A percentile compares a stretch with the other conserved stretches of the same genome.
Evolutionary conservation across 53 echinoderm and acorn worm genomes (phyloP).

Genomic region (Apostichopus leukothele): DNA sequence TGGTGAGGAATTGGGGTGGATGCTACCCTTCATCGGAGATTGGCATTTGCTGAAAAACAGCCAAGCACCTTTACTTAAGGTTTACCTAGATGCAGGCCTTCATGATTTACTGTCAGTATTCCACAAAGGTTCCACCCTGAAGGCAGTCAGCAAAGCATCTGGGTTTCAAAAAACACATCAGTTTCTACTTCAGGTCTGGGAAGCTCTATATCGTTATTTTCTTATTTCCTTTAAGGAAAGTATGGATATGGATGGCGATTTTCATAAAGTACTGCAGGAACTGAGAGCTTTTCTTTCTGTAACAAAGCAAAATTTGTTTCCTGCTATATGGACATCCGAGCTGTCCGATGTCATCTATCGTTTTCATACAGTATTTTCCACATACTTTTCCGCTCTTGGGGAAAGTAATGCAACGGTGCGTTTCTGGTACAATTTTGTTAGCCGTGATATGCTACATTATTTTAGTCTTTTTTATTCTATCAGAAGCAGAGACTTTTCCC

Average conservation of each 20-base stretch:
- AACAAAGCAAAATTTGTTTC: not conserved
- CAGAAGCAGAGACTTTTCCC: conserved; percentile 38
- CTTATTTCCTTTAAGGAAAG: not conserved
- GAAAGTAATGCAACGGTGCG: not conserved
- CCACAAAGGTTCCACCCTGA: conserved; percentile 39
- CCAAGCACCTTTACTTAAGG: conserved; percentile 25
- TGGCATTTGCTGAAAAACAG: conserved; percentile 44
- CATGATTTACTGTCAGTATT: conserved; percentile 12
- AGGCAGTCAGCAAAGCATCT: conserved; percentile 36
- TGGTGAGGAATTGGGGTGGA: not conserved
- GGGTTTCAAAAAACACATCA: conserved; percentile 39
- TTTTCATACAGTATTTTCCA: not conserved
- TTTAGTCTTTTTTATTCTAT: conserved; percentile 40
- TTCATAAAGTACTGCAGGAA: not conserved
- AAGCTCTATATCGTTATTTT: not conserved
- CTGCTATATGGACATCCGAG: not conserved
- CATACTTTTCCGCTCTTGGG: not conserved
- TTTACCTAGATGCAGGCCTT: conserved; percentile 34
- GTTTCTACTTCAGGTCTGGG: not conserved
- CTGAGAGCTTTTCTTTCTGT: not conserved
- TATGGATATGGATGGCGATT: not conserved
- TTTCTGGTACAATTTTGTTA: conserved; percentile 39
- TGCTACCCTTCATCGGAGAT: conserved; percentile 31
- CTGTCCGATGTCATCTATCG: not conserved
- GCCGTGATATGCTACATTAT: conserved; percentile 41